Evolutionary conservation across 2,797 vertebrate species (phyloP).

Genomic region (Acipenser ruthenus): DNA sequence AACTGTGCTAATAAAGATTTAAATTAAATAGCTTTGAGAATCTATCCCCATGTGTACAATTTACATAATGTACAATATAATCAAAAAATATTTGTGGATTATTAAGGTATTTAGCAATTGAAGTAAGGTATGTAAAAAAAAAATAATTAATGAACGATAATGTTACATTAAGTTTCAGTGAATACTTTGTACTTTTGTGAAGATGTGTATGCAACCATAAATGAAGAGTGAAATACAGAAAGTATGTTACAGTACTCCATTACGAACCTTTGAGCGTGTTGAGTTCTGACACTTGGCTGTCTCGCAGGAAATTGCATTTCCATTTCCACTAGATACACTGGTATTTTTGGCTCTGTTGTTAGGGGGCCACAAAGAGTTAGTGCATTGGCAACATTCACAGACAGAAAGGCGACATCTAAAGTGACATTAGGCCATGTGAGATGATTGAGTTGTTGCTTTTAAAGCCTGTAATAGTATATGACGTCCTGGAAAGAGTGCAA

Average conservation of each 20-base stretch:
- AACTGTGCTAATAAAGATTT: no score
- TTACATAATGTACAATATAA: no score
- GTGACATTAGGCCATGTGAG: not conserved
- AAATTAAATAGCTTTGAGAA: no score
- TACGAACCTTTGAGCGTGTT: not conserved
- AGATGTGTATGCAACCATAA: no score
- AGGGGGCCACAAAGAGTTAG: slow-evolving; percentile 11
- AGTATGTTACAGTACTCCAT: not conserved
- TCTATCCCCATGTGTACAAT: no score
- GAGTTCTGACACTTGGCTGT: not conserved
- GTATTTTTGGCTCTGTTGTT: not conserved
- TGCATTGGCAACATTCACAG: slow-evolving; percentile 46
- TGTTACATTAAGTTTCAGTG: no score
- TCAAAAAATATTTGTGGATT: no score
- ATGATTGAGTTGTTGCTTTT: slow-evolving; percentile 50
- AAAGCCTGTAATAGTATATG: slow-evolving; percentile 41
- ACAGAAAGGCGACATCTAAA: slow-evolving; percentile 52
- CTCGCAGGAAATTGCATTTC: not conserved
- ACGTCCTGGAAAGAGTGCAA: slow-evolving; percentile 41
- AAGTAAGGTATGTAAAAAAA: no score
- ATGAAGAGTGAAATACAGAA: not conserved
- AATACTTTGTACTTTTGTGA: no score
- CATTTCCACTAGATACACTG: not conserved
- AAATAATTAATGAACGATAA: no score
- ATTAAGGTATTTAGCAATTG: no score